Conservation (phyloP, 2,113 vertebrate genomes). For the Burhinus oedicnemus region DNA sequence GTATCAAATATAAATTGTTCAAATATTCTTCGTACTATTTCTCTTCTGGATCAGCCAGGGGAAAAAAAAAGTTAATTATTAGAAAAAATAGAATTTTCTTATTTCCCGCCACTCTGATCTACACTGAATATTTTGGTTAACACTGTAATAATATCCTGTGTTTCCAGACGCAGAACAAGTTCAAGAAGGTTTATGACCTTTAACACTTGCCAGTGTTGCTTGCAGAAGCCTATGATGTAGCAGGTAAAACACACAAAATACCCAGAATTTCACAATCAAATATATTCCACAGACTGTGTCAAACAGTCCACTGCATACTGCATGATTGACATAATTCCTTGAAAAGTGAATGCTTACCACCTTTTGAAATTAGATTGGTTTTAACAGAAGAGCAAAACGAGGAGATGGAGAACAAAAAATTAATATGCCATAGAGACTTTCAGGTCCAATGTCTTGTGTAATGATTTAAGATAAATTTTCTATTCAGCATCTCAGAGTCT, state of each 20-base stretch:
- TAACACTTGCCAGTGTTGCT: background rate
- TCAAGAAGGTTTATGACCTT: background rate
- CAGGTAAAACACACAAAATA: background rate
- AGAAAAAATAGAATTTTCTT: background rate
- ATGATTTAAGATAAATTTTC: too few relatives aligned
- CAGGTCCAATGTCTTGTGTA: background rate
- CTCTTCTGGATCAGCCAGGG: background rate
- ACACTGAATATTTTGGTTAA: background rate
- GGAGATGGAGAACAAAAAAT: background rate
- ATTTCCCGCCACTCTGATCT: background rate
- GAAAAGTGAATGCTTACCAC: background rate
- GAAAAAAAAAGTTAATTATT: background rate
- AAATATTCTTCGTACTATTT: background rate
- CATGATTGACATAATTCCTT: background rate
- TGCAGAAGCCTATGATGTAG: background rate
- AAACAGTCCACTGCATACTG: background rate
- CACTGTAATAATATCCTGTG: background rate
- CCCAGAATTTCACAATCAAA: background rate
- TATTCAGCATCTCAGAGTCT: background rate
- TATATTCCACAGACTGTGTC: background rate
- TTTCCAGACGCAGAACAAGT: background rate
- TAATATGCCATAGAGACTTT: background rate
- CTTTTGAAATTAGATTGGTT: background rate
- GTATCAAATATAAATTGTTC: background rate
- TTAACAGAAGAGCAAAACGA: background rate